Evolutionary conservation across 1,140 invertebrate species (phyloP).

Genomic region (Melanaphis sacchari): DNA sequence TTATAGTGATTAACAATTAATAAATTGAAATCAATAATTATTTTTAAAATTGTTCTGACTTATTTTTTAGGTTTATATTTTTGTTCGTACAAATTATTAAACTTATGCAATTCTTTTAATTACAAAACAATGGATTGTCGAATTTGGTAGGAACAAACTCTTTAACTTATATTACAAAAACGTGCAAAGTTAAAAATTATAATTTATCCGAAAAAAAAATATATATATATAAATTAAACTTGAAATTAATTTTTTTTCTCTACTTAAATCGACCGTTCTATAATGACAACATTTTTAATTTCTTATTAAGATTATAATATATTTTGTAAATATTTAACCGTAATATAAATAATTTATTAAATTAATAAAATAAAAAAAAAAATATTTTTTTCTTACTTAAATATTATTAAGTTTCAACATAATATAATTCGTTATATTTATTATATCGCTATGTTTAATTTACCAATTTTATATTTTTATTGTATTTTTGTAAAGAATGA

Average conservation of each 20-base stretch:
- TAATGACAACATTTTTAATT: not conserved
- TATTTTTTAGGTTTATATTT: not conserved
- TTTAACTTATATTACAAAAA: slow-evolving; percentile 21
- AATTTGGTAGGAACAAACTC: not conserved
- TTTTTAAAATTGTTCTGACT: not conserved
- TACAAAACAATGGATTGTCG: not conserved
- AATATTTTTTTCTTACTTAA: not conserved
- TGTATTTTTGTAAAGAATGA: not conserved
- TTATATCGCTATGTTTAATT: not conserved
- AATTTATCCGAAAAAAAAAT: not conserved
- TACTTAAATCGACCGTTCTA: not conserved
- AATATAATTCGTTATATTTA: no score
- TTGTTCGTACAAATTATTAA: not conserved
- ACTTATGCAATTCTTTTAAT: not conserved
- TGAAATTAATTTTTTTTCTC: not conserved
- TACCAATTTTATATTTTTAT: not conserved
- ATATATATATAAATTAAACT: not conserved
- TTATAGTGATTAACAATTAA: not conserved
- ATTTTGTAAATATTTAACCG: not conserved
- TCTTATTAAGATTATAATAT: not conserved
- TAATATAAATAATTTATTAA: not conserved
- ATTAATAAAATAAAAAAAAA: not conserved
- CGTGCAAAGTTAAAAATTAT: not conserved
- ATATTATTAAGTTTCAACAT: no score
- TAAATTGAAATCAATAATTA: not conserved